Evolutionary conservation across 2,113 vertebrate species (phyloP), one percentile per base, ranked within the genome.

Genomic region (Galemys pyrenaicus): DNA sequence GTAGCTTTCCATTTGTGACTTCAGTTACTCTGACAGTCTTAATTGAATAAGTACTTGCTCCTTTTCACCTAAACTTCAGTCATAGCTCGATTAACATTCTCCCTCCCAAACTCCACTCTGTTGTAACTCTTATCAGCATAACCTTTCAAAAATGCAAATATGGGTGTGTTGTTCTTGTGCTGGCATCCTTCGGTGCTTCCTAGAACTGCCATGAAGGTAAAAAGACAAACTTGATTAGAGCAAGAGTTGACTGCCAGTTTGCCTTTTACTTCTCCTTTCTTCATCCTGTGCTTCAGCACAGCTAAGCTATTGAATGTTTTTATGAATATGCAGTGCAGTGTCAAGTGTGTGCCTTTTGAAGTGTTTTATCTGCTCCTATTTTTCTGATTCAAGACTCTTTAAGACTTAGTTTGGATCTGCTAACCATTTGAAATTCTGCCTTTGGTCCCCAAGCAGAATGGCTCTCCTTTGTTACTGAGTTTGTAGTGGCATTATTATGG

Each of bases 171-270:
- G 9, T 28, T 30, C 65, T 28, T 5, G 39, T 2, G 7, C 64
- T 28, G n/a, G 54, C 24, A 16, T 20, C 77, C 44, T 0, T 51
- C 26, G 11, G 22, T 26, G 54, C n/a, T 22, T 20, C 3, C 44
- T 19, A 5, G n/a, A n/a, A n/a, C 5, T 4, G 56, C 28, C 74
- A 73, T 73, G 7, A 19, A 19, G 17, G 26, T 87, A 5, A 41
- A 4, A 17, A 44, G 30, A 24, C 44, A 56, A 32, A 30, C 16
- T 58, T 12, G 6, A 1, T 19, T 11, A 0, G 2, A 19, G 35
- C 16, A 30, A 41, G 16, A 6, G 12, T 54, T 0, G 26, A 30
- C 15, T 8, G 10, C 7, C 13, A 28, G 51, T 49, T 32, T 26
- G 0, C 12, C 6, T 51, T 39, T 26, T 9, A 10, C 20, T 3